Conservation (phyloP, 1,140 invertebrate genomes). For the Drosophila serrata region DNA sequence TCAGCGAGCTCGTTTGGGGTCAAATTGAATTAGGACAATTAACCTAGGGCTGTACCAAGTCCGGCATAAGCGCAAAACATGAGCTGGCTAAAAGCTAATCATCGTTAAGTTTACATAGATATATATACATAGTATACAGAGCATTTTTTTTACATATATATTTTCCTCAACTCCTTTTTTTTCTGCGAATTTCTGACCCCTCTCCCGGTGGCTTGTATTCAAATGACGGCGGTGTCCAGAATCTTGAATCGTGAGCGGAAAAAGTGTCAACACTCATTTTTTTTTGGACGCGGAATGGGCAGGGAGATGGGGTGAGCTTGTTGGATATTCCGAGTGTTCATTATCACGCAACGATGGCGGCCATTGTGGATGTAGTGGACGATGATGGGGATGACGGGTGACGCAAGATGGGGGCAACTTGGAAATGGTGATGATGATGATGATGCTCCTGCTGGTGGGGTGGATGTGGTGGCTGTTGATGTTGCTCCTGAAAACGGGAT, state of each 20-base stretch:
- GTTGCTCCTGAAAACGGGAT: slow-evolving; percentile 4
- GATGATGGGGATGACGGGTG: slow-evolving; percentile 30
- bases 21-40: slow-evolving; percentile 23
- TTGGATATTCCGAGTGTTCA: slow-evolving; percentile 50
- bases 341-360: slow-evolving; percentile 77
- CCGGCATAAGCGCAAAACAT: slow-evolving; percentile 43
- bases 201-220: slow-evolving; percentile 15
- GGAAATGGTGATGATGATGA: slow-evolving; percentile 39
- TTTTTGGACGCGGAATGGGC: slow-evolving; percentile 15
- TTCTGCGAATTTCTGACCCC: background rate
- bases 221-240: slow-evolving; percentile 29
- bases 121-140: slow-evolving; percentile 57
- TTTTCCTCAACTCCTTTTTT: slow-evolving; percentile 23
- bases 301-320: background rate
- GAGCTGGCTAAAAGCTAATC: slow-evolving; percentile 51
- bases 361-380: slow-evolving; percentile 62
- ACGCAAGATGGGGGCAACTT: slow-evolving; percentile 31
- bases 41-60: slow-evolving; percentile 30
- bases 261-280: slow-evolving; percentile 53
- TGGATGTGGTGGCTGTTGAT: slow-evolving; percentile 7
- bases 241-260: slow-evolving; percentile 46
- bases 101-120: slow-evolving; percentile 39
- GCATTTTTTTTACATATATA: slow-evolving; percentile 29
- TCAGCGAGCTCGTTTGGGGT: slow-evolving; percentile 19
- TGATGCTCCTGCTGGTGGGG: slow-evolving; percentile 29